Evolutionary conservation across 2,888 invertebrate genomes (phyloP).

Genomic region (Parnassius mnemosyne): DNA sequence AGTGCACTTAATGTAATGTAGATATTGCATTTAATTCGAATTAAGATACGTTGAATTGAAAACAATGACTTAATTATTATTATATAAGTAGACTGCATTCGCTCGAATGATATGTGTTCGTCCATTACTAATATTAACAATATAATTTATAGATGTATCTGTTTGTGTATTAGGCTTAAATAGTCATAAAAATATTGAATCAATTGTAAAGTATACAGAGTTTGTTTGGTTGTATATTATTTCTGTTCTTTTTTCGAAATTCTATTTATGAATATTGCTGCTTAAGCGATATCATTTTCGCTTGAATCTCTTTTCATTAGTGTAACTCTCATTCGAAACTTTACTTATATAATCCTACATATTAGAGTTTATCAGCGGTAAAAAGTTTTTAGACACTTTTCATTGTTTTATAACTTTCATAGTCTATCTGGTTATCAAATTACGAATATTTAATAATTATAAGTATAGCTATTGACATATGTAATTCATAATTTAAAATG

Average conservation of each 20-base stretch:
- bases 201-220: conserved; percentile 22
- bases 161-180: conserved; percentile 60
- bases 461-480: no score
- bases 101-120: conserved; percentile 78
- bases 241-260: conserved; percentile 17
- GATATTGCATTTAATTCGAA: conserved; percentile 51
- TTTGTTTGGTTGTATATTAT: conserved; percentile 22
- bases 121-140: conserved; percentile 71
- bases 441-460: conserved; percentile 64
- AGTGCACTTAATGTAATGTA: conserved; percentile 67
- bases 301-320: conserved; percentile 20
- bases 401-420: conserved; percentile 60
- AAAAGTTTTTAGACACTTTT: conserved; percentile 30
- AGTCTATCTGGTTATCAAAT: conserved; percentile 73
- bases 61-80: conserved; percentile 70
- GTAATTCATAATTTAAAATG: conserved; percentile 45
- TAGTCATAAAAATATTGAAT: conserved; percentile 47
- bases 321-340: conserved; percentile 34
- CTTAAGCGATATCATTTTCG: conserved; percentile 19
- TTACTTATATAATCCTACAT: conserved; percentile 34
- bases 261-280: conserved; percentile 23
- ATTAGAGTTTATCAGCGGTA: conserved; percentile 35
- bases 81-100: conserved; percentile 76
- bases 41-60: conserved; percentile 58
- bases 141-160: conserved; percentile 68